Base-by-base conservation (phyloP, 2,113 vertebrate genomes). In the Murina feae region DNA sequence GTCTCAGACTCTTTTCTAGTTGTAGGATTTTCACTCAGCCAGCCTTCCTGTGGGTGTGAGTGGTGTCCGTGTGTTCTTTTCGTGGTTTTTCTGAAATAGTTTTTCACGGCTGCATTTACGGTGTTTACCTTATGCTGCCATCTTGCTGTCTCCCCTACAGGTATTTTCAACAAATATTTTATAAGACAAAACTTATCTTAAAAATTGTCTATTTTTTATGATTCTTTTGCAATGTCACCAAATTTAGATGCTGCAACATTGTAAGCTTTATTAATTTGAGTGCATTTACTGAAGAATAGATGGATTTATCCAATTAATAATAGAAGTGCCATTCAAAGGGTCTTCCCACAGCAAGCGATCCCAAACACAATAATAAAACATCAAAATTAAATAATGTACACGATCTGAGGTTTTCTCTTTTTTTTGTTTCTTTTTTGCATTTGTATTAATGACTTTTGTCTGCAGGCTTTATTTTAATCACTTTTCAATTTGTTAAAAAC, bases 381-480 rank as follows among this genome's bases (percentile, higher is more conserved):
- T 84, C 55, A 83, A 66, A 86, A 55, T 78, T 55, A 89, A 91
- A 92, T 81, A 42, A 42, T 39, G 6, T 71, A 89, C n/a, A 10
- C 82, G 60, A 49, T 78, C 6, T 78, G 63, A 89, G 58, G 37
- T 94, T 14, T 85, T 55, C 66, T 89, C 17, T 66, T 68, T 83
- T 55, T 89, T 89, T 94, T 10, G 25, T 60, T 91, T 94, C 13
- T 82, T 6, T 88, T n/a, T 82, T 92, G 37, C 25, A 35, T 42
- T 85, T 91, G 44, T 92, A 69, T 71, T 93, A 76, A 72, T 86
- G 75, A 55, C 44, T 88, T 69, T 49, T 76, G n/a, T 89, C 37
- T 79, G n/a, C 37, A 92, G 35, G 44, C 72, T 44, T 78, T 42
- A 53, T 95, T 84, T 92, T 23, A 51, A 69, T 53, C 9, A 35